Evolutionary conservation across 2,797 vertebrate species (phyloP).

Genomic region (Amblyraja radiata): DNA sequence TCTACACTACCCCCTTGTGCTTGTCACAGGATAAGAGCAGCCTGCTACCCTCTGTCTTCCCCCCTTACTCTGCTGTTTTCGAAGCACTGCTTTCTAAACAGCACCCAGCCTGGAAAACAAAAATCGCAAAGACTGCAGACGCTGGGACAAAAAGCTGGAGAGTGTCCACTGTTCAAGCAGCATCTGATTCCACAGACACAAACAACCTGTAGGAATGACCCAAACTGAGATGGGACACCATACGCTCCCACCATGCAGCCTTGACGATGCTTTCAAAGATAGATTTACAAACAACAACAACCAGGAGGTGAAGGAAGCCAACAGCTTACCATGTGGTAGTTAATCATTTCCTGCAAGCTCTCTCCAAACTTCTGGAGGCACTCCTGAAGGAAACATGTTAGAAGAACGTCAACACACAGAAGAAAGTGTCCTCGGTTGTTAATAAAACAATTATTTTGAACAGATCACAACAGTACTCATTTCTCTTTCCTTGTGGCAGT

Average conservation of each 20-base stretch:
- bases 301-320: not conserved
- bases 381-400: slow-evolving; percentile 61
- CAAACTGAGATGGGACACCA: no score
- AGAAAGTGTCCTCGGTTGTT: not conserved
- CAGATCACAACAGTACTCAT: not conserved
- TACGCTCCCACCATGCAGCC: no score
- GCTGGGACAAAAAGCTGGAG: no score
- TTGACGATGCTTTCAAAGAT: not conserved
- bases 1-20: not conserved
- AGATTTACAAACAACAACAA: no score
- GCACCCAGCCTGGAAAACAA: not conserved
- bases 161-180: no score
- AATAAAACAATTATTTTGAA: not conserved
- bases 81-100: not conserved
- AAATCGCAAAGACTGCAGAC: no score
- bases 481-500: not conserved
- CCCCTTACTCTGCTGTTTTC: no score
- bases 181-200: no score
- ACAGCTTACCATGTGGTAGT: slow-evolving; percentile 86
- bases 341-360: slow-evolving; percentile 91
- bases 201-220: no score
- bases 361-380: slow-evolving; percentile 89
- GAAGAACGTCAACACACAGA: not conserved
- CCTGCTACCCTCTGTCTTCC: not conserved
- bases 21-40: not conserved